These are phyloP conservation scores for Anhinga anhinga DNA, from an alignment of 2,113 vertebrate genomes.

Conservation along the genomic window DNA sequence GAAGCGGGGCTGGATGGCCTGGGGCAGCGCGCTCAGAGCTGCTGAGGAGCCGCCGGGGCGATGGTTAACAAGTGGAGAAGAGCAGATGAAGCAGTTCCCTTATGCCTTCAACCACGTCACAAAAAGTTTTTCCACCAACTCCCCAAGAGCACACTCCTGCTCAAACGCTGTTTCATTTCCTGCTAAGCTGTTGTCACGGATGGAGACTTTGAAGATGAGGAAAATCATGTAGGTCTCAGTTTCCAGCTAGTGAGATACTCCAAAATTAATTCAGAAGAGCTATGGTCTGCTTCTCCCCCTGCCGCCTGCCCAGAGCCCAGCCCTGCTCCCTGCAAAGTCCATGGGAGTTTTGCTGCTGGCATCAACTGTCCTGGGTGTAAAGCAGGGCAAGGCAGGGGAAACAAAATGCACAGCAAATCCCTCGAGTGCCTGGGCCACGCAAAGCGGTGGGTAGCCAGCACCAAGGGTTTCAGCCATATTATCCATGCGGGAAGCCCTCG, in stretches of 20 bases:
- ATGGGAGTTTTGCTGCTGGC: neutral
- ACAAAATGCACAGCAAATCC: neutral
- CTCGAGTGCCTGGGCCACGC: neutral
- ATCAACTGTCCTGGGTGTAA: neutral
- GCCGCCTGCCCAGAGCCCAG: neutral
- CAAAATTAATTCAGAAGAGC: neutral
- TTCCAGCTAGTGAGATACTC: neutral
- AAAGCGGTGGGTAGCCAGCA: fast-evolving
- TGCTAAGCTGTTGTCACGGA: neutral
- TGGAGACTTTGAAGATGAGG: neutral
- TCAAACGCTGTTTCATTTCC: neutral
- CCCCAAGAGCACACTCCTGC: neutral
- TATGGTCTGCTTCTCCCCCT: neutral
- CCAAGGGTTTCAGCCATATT: neutral
- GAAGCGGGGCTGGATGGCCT: neutral
- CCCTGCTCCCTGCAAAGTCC: neutral
- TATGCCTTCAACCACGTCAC: neutral
- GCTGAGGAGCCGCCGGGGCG: neutral
- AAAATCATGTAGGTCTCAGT: neutral
- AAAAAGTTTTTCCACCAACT: neutral
- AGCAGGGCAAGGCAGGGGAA: neutral
- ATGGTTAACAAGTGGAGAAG: neutral
- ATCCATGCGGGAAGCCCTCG: neutral
- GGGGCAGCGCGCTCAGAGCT: neutral
- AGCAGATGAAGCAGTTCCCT: neutral